These are phyloP conservation scores for Catharus minimus DNA, from an alignment of 2,113 vertebrate genomes.

Conservation along the genomic window DNA sequence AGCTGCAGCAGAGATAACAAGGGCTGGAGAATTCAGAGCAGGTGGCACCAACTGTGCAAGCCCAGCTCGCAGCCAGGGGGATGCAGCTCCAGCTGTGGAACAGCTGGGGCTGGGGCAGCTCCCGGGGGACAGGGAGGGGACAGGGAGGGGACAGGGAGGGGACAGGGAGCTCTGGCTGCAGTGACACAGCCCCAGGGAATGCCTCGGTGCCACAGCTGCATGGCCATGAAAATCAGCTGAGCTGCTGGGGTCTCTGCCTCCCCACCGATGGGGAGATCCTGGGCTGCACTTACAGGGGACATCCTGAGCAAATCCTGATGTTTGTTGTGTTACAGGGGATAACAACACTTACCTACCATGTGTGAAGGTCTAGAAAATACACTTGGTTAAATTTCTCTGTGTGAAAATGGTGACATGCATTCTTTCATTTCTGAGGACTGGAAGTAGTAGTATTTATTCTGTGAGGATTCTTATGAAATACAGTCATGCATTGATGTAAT, in stretches of 20 bases:
- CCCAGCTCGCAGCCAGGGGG: background rate
- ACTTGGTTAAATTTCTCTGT: background rate
- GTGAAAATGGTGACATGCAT: background rate
- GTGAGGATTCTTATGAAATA: background rate
- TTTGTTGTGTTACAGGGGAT: background rate
- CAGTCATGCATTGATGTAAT: background rate
- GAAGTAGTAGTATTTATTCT: background rate
- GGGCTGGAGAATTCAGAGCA: slow-evolving; percentile 18
- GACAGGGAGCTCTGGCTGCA: too few relatives aligned
- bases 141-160: too few relatives aligned
- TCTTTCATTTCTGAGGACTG: background rate
- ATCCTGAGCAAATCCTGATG: background rate
- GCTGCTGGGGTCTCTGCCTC: background rate
- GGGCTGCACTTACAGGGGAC: background rate
- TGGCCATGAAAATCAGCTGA: background rate
- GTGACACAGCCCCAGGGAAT: background rate
- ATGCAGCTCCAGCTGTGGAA: background rate
- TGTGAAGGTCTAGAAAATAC: background rate
- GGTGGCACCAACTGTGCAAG: slow-evolving; percentile 37
- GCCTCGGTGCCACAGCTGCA: background rate
- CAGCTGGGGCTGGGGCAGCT: background rate
- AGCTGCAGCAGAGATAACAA: slow-evolving; percentile 37
- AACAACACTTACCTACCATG: accelerated
- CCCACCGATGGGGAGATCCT: accelerated
- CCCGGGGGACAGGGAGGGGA: too few relatives aligned